These are phyloP conservation scores for Eugnorisma glareosa DNA, from an alignment of 2,888 invertebrate species.

Conservation along the genomic window DNA sequence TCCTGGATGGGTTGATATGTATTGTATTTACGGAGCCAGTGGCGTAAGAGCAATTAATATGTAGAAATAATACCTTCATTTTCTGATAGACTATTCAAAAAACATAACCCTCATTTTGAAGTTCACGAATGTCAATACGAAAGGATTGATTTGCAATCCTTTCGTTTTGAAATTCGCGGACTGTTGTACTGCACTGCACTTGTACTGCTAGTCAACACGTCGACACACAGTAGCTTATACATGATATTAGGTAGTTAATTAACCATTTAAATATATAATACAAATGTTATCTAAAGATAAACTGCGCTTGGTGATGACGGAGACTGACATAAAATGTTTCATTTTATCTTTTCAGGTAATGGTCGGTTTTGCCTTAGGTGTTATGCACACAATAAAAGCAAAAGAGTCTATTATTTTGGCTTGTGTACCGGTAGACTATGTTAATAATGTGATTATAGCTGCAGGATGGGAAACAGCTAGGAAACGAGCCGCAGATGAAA, in stretches of 20 bases:
- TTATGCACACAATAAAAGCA: rapidly evolving
- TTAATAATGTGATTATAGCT: slow-evolving; percentile 14
- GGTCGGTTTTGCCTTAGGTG: neutral
- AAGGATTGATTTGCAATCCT: too few relatives aligned
- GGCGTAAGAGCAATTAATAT: too few relatives aligned
- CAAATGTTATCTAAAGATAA: neutral
- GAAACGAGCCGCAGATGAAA: neutral
- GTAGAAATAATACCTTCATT: too few relatives aligned
- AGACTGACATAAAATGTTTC: neutral
- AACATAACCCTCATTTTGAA: too few relatives aligned
- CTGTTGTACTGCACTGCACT: neutral
- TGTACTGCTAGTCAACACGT: neutral
- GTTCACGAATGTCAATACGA: too few relatives aligned
- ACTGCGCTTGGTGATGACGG: neutral
- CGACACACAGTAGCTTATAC: neutral
- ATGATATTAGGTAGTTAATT: neutral
- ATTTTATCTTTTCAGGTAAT: neutral
- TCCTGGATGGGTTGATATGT: too few relatives aligned
- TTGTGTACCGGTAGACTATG: slow-evolving; percentile 16
- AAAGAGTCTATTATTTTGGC: rapidly evolving
- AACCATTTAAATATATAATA: neutral
- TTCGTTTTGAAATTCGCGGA: neutral
- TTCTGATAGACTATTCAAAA: too few relatives aligned
- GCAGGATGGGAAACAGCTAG: slow-evolving; percentile 28
- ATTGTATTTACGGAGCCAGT: too few relatives aligned